Evolutionary conservation across 2,888 invertebrate genomes (phyloP), one percentile per base, ranked within the genome.

Genomic region (Daptonema setosum): DNA sequence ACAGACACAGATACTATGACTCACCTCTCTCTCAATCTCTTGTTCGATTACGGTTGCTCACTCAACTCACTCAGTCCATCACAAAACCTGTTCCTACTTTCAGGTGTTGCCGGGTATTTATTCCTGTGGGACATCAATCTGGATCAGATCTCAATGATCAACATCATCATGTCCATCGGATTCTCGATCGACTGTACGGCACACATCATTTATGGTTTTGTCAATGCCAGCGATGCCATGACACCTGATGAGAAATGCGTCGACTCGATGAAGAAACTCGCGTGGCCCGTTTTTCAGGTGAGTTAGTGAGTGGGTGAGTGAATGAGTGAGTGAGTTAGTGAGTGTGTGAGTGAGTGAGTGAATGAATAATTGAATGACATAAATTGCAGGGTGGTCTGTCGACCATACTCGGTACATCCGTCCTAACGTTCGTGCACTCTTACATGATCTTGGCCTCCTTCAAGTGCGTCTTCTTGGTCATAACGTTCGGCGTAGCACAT

Each of bases 171-270:
- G 88, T 88, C 88, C 71, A 87, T 88, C 58, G 88, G 87, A 55
- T 88, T 87, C 74, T 86, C 86, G 8, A 87, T 87, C 0, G 87
- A 88, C 69, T 90, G 87, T 70, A 87, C 88, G 0, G 88, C 88
- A 1, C 90, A 90, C 70, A 88, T 90, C 62, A 87, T 88, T 66
- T 90, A 90, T 69, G 87, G 87, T 0, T 90, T 87, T 72, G 87
- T 88, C 82, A 83, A 86, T 11, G 86, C 86, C 0, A 82, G 82
- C 25, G 58, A 61, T 29, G 60, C 63, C 51, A 54, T 67, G 28
- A 76, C 78, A n/a, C 80, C 87, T 0, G 79, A 83, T 56, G 84
- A 85, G 41, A 50, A 67, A 48, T 66, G 66, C 58, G 65, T 68
- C 30, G 65, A 67, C 56, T 61, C 67, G 0, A 63, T 69, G 65